Evolutionary conservation across 2,888 invertebrate genomes (phyloP).

Genomic region (Ophioninae sp.): DNA sequence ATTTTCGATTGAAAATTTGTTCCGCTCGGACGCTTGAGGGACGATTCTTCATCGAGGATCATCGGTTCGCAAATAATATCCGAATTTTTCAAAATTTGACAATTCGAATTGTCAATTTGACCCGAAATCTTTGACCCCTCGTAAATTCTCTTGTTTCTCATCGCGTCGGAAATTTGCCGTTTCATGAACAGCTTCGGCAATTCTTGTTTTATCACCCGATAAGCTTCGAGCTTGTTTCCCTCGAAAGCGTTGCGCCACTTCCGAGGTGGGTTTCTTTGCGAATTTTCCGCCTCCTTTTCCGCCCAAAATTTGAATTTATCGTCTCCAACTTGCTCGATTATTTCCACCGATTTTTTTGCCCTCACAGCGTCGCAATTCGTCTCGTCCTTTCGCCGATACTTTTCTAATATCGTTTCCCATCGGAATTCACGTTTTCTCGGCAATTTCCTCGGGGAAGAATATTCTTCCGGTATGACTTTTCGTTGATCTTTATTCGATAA

Average conservation of each 20-base stretch:
- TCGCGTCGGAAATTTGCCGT: slow-evolving; percentile 17
- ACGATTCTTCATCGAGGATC: neutral
- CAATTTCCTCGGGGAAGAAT: slow-evolving; percentile 24
- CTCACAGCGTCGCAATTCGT: neutral
- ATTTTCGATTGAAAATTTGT: neutral
- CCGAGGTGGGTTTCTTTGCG: slow-evolving; percentile 27
- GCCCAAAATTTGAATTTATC: slow-evolving; percentile 33
- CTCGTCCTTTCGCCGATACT: slow-evolving; percentile 25
- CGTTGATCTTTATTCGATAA: neutral
- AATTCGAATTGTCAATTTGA: neutral
- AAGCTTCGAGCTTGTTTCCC: slow-evolving; percentile 41
- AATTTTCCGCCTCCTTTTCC: slow-evolving; percentile 10
- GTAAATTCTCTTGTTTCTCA: slow-evolving; percentile 4
- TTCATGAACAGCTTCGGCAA: slow-evolving; percentile 53
- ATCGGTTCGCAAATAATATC: neutral
- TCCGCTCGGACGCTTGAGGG: neutral
- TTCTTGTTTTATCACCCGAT: slow-evolving; percentile 44
- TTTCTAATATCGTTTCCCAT: slow-evolving; percentile 59
- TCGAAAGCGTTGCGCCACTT: slow-evolving; percentile 44
- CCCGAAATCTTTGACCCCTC: slow-evolving; percentile 1
- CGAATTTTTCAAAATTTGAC: neutral
- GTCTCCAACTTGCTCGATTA: neutral
- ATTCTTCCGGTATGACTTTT: neutral
- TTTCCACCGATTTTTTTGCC: slow-evolving; percentile 15
- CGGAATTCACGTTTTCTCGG: slow-evolving; percentile 56